These are phyloP conservation scores for Byasa hedistus DNA, from an alignment of 2,888 invertebrate genomes.

Conservation along the genomic window DNA sequence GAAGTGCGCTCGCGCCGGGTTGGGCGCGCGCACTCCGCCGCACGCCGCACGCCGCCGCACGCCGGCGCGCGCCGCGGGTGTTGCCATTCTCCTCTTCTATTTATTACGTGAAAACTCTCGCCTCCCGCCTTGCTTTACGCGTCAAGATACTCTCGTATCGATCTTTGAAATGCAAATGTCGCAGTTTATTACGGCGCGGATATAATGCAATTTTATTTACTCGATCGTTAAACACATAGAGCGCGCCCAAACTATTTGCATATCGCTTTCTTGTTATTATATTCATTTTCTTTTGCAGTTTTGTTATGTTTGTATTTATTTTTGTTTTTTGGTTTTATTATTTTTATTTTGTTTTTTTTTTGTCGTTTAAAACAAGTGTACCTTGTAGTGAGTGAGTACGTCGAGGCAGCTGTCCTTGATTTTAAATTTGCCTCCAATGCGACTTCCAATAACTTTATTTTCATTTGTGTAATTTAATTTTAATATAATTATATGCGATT, in stretches of 20 bases:
- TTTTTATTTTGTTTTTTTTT: conserved; percentile 56
- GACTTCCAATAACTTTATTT: conserved; percentile 76
- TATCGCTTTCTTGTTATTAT: conserved; percentile 65
- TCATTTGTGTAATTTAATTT: conserved; percentile 77
- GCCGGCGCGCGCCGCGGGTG: conserved; percentile 69
- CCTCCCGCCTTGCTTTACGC: conserved; percentile 50
- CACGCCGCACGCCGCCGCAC: too few relatives aligned
- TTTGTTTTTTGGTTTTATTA: conserved; percentile 71
- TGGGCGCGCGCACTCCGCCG: conserved; percentile 51
- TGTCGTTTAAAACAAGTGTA: conserved; percentile 59
- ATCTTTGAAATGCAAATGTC: conserved; percentile 72
- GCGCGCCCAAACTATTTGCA: conserved; percentile 61
- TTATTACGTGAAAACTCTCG: conserved; percentile 62
- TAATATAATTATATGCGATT: conserved; percentile 70
- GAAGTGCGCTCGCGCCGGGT: conserved; percentile 49
- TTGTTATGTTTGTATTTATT: conserved; percentile 79
- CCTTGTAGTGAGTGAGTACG: conserved; percentile 36
- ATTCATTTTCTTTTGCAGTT: conserved; percentile 47
- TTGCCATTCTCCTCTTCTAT: conserved; percentile 52
- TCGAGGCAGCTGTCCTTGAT: conserved; percentile 53
- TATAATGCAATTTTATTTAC: conserved; percentile 54
- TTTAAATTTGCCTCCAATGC: conserved; percentile 71
- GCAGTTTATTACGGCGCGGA: conserved; percentile 39
- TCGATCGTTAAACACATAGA: conserved; percentile 36
- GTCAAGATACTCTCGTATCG: conserved; percentile 58